Evolutionary conservation across 2,113 vertebrate genomes (phyloP), one percentile per base, ranked within the genome.

Genomic region (Cisticola juncidis): DNA sequence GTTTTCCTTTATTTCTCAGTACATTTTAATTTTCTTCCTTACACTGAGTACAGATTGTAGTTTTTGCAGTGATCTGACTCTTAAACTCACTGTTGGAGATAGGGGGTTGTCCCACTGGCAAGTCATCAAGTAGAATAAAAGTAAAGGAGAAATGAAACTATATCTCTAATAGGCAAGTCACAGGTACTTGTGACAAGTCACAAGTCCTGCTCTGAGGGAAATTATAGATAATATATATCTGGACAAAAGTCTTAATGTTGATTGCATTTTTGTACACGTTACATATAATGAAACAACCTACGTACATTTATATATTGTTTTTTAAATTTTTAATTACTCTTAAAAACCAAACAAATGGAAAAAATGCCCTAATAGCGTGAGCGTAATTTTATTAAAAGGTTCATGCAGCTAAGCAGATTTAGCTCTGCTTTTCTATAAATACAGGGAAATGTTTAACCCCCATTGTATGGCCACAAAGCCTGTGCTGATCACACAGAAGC

Each of bases 401-500:
- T 97, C 73, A 42, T 87, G 83, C 72, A 88, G 81, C 82, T 96
- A 90, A 97, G 96, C 95, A 97, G 92, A 96, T 97, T 97, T 96
- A 92, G 91, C 64, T 97, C 91, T 80, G 94, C 95, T 96, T 98
- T 98, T 98, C 98, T 98, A 94, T 97, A 96, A 98, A 98, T 97
- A 98, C 65, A 95, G 98, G 98, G 98, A 98, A 98, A 98, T 98
- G 98, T 99, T 99, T 99, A 98, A 99, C 98, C 98, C 91, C 97
- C 95, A 98, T 99, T 99, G 99, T 99, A 88, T 95, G 97, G 91
- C 97, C 96, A 99, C 98, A 99, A 99, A 99, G 98, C 97, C 97
- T 94, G 88, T 98, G 98, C 98, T 98, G 98, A 98, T 99, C 98
- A 94, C 97, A 97, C 97, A 97, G 98, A 98, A 98, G 95, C 94